These are phyloP conservation scores for Aricia artaxerxes DNA, from an alignment of 2,888 invertebrate species.

Conservation along the genomic window DNA sequence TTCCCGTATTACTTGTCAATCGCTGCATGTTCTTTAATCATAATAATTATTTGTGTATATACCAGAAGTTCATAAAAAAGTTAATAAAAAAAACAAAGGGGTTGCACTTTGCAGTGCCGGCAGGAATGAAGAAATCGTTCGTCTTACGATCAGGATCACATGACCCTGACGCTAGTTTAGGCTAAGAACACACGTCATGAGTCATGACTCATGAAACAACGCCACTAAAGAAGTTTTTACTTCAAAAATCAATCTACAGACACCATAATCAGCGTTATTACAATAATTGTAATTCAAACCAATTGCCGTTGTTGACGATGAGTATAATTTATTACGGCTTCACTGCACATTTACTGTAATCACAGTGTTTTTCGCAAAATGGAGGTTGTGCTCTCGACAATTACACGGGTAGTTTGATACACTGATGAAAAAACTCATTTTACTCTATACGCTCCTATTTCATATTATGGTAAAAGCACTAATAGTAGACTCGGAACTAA, in stretches of 20 bases:
- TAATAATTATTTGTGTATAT: too few species aligned
- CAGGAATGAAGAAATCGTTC: too few species aligned
- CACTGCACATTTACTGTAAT: conserved; percentile 19
- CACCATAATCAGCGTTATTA: background rate
- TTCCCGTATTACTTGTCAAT: too few species aligned
- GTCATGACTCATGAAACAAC: too few species aligned
- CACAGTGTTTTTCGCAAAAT: conserved; percentile 28
- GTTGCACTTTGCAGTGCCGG: too few species aligned
- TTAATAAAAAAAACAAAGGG: too few species aligned
- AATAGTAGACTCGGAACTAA: too few species aligned
- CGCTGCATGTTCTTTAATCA: too few species aligned
- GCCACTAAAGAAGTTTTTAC: background rate
- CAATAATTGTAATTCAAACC: conserved; percentile 13
- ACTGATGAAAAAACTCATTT: background rate
- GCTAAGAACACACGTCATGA: too few species aligned
- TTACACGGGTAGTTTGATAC: conserved; percentile 25
- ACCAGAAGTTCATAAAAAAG: too few species aligned
- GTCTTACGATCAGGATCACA: too few species aligned
- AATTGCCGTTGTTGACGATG: background rate
- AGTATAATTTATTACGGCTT: conserved; percentile 17
- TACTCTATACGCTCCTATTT: background rate
- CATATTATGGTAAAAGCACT: background rate
- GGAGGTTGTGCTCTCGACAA: conserved; percentile 22
- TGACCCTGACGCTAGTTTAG: too few species aligned
- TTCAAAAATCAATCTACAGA: background rate